A percentile compares a stretch with the other conserved stretches of the same genome.
These are phyloP conservation scores for Lanistes nyassanus DNA, from an alignment of 1,140 invertebrate species.

Conservation along the genomic window DNA sequence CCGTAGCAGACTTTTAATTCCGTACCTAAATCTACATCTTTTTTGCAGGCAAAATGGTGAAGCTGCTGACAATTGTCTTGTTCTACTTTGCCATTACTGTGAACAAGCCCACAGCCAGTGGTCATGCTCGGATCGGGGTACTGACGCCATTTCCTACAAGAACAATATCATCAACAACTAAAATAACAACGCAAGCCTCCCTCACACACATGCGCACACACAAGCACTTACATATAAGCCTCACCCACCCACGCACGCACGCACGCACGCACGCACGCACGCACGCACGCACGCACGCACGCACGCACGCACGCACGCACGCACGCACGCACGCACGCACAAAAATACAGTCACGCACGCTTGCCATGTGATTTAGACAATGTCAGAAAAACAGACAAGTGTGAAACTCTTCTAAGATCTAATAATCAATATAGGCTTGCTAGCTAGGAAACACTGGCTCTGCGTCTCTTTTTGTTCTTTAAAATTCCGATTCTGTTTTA, in stretches of 20 bases:
- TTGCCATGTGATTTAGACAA: no score
- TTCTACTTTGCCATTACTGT: constrained; percentile 6
- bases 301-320: no score
- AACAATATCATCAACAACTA: no score
- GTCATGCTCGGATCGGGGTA: neutral
- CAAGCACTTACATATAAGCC: neutral
- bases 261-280: neutral
- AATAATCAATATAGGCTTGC: no score
- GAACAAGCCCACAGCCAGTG: constrained; percentile 7
- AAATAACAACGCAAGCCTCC: no score
- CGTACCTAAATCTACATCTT: neutral
- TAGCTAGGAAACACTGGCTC: no score
- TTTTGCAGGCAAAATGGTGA: constrained; percentile 1
- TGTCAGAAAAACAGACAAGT: no score
- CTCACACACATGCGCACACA: constrained; percentile 1
- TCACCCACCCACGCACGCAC: neutral
- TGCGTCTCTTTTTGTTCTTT: no score
- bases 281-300: neutral
- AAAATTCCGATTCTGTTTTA: neutral
- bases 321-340: no score
- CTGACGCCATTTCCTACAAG: neutral
- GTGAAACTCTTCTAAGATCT: no score
- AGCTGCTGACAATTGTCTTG: neutral
- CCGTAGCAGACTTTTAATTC: no score
- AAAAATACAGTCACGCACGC: no score